Base-by-base conservation (phyloP, 2,113 vertebrate genomes). In the Lagopus leucura region DNA sequence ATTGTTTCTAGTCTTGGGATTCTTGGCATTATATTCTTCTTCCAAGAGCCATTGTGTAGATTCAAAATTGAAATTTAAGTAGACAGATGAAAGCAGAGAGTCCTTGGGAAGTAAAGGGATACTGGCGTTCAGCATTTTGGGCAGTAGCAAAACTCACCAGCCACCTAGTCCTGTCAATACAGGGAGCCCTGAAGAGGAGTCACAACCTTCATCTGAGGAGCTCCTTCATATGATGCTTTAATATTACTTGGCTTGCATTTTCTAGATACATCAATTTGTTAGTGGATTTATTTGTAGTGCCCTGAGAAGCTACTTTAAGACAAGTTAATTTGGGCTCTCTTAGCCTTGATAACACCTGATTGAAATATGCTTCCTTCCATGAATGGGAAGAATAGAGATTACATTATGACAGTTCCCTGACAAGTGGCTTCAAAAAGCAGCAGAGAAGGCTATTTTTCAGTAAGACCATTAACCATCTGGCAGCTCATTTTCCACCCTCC, bases 391-490 rank as follows among this genome's bases (percentile, higher is more conserved):
- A 64, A 55, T 13, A 67, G 78, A 71, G 76, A 81, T 91, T 47
- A 15, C 71, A 3, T 83, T 93, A 54, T 58, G 76, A 57, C 89
- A 65, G 85, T 61, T 91, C 82, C n/a, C 17, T 66, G 76, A 86
- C 65, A 75, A 94, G 87, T 78, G 82, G 48, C 72, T 83, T 86
- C 82, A 60, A 73, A 87, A 90, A 87, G 71, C 86, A 73, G 15
- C 52, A 34, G 2, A 11, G 71, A 88, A 71, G 63, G 60, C 55
- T 73, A 22, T 94, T 94, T 94, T 92, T 95, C 93, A 78, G 93
- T 25, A 93, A 82, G 69, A 57, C 65, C 72, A 75, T 96, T 94
- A 94, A 82, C 57, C 89, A 91, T 60, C 85, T 93, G 87, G 92
- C 89, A 93, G 87, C 82, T 64, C 75, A 60, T 71, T 93, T 88